Evolutionary conservation across 2,888 invertebrate genomes (phyloP), one percentile per base, ranked within the genome.

Genomic region (Physocephala rufipes): DNA sequence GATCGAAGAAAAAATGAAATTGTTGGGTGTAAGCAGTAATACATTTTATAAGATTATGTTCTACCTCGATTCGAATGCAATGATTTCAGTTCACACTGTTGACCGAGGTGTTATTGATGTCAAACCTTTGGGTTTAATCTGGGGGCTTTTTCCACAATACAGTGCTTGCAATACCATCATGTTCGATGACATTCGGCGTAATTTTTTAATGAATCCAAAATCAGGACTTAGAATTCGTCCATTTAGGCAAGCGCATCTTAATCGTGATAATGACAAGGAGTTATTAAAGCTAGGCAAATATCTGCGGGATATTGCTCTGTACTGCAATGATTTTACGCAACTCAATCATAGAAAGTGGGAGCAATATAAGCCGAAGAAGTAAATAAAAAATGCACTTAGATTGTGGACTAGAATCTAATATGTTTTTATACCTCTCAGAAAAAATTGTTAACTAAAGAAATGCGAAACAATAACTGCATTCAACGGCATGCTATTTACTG

Each of bases 151-250:
- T 82, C 89, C 92, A 1, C 95, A 97, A 82, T 98, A 95, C 86
- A 92, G 90, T 63, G 88, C 93, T 0, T 93, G 93, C 82, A 99
- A 99, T 84, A 98, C 97, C 0, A 96, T 99, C 75, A 99, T 99
- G 97, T 95, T 99, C 80, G 98, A 99, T 82, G 98, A 99, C 81
- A 93, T 97, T 51, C 88, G 97, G 69, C 89, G 97, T 78, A 99
- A 99, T 86, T 99, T 99, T 81, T 90, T 97, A 51, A 97, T 99
- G 97, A 99, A 99, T 85, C 97, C 97, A 0, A 94, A 94, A 79
- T 95, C 93, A 73, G 98, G 98, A 0, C 87, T 98, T 0, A 92
- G 93, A 85, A 97, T 98, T 79, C 89, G 93, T 81, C 93, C 97
- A 0, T 98, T 97, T 84, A 89, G 93, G 5, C 93, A 97, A 81